These are phyloP conservation scores for Lethenteron reissneri DNA, from an alignment of 2,113 vertebrate genomes.

Conservation along the genomic window DNA sequence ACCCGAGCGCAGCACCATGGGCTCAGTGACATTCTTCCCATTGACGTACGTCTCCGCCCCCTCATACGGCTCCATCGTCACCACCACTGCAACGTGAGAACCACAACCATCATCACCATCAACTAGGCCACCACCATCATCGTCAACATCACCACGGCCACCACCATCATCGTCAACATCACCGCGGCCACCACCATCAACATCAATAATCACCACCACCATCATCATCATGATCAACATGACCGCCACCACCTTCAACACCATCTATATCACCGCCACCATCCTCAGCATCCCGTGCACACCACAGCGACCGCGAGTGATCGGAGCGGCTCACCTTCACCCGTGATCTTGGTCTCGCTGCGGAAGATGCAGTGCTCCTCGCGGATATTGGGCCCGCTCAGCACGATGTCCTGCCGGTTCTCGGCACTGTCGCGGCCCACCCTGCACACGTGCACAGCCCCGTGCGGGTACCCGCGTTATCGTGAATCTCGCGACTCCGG, in stretches of 20 bases:
- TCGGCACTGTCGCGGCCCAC: slow-evolving; percentile 83
- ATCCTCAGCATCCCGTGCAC: no score
- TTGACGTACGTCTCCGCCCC: slow-evolving; percentile 90
- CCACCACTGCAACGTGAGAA: slow-evolving; percentile 38
- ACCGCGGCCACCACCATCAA: slow-evolving; percentile 23
- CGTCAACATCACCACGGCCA: no score
- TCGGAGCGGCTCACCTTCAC: slow-evolving; percentile 34
- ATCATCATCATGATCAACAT: background rate
- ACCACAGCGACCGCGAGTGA: no score
- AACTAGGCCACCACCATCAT: background rate
- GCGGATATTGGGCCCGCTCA: slow-evolving; percentile 86
- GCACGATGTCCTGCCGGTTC: slow-evolving; percentile 76
- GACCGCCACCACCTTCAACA: no score
- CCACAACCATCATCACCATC: no score
- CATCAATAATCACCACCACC: background rate
- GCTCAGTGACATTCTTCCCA: slow-evolving; percentile 63
- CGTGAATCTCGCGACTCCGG: no score
- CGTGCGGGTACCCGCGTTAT: no score
- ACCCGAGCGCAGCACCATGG: slow-evolving; percentile 86
- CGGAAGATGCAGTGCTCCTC: slow-evolving; percentile 89
- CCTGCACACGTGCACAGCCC: slow-evolving; percentile 20
- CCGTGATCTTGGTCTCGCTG: slow-evolving; percentile 55
- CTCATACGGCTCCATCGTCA: slow-evolving; percentile 73
- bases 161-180: no score
- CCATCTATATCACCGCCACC: no score